Evolutionary conservation across 2,797 vertebrate species (phyloP), one percentile per base, ranked within the genome.

Genomic region (Brachyalestes nurse): DNA sequence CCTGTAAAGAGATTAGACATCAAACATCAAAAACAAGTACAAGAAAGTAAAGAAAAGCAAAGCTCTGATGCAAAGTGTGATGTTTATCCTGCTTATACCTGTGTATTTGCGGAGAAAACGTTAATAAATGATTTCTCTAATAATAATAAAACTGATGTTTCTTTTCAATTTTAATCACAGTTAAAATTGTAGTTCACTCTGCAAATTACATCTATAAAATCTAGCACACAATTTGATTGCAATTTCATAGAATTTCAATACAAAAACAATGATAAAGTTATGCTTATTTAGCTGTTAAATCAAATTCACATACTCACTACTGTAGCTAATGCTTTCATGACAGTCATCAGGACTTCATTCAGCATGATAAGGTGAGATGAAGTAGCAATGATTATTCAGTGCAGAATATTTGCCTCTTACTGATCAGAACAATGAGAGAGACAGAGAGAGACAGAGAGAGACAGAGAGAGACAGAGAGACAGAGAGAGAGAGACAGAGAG

Each of bases 1-100:
- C 94, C 97, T 97, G 81, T 4, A 60, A 45, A 23, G 0, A 5
- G 12, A 67, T 65, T 65, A 19, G 1, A 40, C 9, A 40, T 65
- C 1, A 40, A 40, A 40, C 61, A 64, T 17, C 0, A 34, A 17
- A 17, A 64, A 38, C 2, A 17, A 16, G 61, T 13, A 14, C 5
- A 64, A 2, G 28, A 12, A 14, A 38, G 69, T 42, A n/a, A 40
- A 67, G 73, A 62, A 25, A 8, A 12, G 28, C 3, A 12, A 42
- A 57, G 19, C n/a, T n/a, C 55, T 58, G 55, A 9, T 21, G 60
- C 38, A 28, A 28, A 62, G 23, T 16, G 19, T 10, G n/a, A 60
- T 60, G 19, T 21, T 19, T 58, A 21, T 21, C 19, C 17, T 58
- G 2, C n/a, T 58, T 34, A 34, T 34, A 34, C 34, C 5, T n/a